Evolutionary conservation across 2,888 invertebrate species (phyloP).

Genomic region (Clostera curtula): DNA sequence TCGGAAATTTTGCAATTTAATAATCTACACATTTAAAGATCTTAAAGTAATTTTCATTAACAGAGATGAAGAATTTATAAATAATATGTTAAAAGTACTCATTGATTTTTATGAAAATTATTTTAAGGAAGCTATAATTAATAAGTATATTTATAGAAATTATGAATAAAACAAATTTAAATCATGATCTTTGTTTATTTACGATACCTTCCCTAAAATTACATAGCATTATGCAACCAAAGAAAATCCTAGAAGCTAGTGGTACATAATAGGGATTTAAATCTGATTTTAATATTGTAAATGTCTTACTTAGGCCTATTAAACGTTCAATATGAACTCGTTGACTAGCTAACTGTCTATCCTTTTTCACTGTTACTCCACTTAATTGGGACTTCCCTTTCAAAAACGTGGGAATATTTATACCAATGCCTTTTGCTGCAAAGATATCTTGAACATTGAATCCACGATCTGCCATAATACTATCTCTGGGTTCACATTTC

Average conservation of each 20-base stretch:
- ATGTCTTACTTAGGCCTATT: constrained; percentile 12
- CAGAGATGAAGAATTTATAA: constrained; percentile 7
- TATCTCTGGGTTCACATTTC: neutral
- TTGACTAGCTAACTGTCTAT: constrained; percentile 6
- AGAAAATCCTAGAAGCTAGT: constrained; percentile 11
- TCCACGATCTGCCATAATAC: constrained; percentile 1
- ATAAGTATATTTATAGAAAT: constrained; percentile 3
- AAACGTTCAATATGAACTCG: constrained; percentile 13
- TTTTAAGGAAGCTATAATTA: constrained; percentile 3
- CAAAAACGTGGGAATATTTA: too few relatives aligned
- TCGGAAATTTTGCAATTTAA: constrained; percentile 14
- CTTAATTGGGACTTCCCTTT: too few relatives aligned
- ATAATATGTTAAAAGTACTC: constrained; percentile 1
- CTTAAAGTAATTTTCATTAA: constrained; percentile 9
- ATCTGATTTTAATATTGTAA: constrained; percentile 9
- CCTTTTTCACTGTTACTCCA: neutral
- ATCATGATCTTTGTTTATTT: constrained; percentile 3
- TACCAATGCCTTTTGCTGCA: neutral
- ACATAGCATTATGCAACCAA: constrained; percentile 11
- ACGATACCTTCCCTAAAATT: constrained; percentile 14
- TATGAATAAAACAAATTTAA: too few relatives aligned
- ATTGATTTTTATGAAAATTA: constrained; percentile 6
- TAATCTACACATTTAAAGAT: constrained; percentile 14
- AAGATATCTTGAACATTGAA: too few relatives aligned
- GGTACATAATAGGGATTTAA: constrained; percentile 8